phyloP scores from a whole-genome alignment of 2,888 invertebrate species.

The Latheticus oryzae region DNA sequence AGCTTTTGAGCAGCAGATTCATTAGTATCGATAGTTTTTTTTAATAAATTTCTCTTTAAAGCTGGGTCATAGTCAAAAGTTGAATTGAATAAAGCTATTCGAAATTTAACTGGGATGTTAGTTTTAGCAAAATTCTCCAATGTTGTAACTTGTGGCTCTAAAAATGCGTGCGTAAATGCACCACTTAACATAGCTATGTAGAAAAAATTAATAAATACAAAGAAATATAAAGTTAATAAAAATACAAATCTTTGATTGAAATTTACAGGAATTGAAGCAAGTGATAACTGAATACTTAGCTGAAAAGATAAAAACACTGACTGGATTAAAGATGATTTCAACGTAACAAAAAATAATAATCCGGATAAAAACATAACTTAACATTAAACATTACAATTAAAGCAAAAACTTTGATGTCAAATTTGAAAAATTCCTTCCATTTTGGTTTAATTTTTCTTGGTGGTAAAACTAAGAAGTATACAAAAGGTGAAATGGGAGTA shows the following conservation, averaged over 20 bases:
- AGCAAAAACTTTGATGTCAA: too few species aligned
- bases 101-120: conserved; percentile 1
- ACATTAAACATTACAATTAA: too few species aligned
- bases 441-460: conserved; percentile 2
- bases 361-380: not conserved
- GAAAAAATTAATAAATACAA: not conserved
- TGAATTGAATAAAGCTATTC: not conserved
- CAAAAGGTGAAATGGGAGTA: not conserved
- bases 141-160: conserved; percentile 1
- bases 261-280: too few species aligned
- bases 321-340: not conserved
- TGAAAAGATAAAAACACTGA: not conserved
- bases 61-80: not conserved
- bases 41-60: not conserved
- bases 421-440: conserved; percentile 14
- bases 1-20: not conserved
- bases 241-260: too few species aligned
- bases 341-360: not conserved
- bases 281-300: conserved; percentile 3
- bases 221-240: too few species aligned
- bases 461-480: conserved; percentile 1
- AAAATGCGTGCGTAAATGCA: conserved; percentile 6
- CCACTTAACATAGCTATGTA: conserved; percentile 10
- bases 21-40: not conserved
- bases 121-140: conserved; percentile 1